phyloP scores from a whole-genome alignment of 2,797 vertebrate genomes.

The Orestias chungarensis region DNA sequence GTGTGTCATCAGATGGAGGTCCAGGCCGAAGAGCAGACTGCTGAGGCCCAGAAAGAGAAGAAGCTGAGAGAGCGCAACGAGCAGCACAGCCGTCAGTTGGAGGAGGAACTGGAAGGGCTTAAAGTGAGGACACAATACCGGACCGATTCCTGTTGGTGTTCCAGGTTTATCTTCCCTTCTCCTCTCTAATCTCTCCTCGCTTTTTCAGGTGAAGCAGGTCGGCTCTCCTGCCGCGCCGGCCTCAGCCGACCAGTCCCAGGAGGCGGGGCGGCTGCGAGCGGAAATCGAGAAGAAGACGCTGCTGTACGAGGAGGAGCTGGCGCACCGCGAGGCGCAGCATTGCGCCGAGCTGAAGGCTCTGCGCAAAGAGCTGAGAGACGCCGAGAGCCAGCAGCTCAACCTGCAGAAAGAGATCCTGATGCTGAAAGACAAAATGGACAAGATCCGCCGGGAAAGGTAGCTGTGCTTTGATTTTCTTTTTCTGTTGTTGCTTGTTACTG shows the following conservation, averaged over 20 bases:
- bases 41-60: conserved; percentile 93
- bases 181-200: neutral
- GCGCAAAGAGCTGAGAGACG: conserved; percentile 93
- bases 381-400: conserved; percentile 92
- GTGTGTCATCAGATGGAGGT: conserved; percentile 85
- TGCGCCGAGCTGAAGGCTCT: conserved; percentile 89
- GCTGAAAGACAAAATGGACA: conserved; percentile 97
- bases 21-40: conserved; percentile 86
- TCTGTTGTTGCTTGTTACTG: accelerated
- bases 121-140: conserved; percentile 80
- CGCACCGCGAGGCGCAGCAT: conserved; percentile 88
- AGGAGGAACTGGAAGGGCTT: conserved; percentile 92
- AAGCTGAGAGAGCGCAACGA: conserved; percentile 94
- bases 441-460: conserved; percentile 94
- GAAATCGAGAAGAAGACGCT: conserved; percentile 94
- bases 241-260: conserved; percentile 89
- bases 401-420: conserved; percentile 97
- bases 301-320: conserved; percentile 91
- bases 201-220: conserved; percentile 86
- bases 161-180: neutral
- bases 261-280: conserved; percentile 88
- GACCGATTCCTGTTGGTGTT: neutral
- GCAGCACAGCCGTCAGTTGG: conserved; percentile 92
- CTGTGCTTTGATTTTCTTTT: neutral
- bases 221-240: conserved; percentile 77